These are phyloP conservation scores for Drosophila monieri DNA, from an alignment of 2,888 invertebrate species.

Conservation along the genomic window DNA sequence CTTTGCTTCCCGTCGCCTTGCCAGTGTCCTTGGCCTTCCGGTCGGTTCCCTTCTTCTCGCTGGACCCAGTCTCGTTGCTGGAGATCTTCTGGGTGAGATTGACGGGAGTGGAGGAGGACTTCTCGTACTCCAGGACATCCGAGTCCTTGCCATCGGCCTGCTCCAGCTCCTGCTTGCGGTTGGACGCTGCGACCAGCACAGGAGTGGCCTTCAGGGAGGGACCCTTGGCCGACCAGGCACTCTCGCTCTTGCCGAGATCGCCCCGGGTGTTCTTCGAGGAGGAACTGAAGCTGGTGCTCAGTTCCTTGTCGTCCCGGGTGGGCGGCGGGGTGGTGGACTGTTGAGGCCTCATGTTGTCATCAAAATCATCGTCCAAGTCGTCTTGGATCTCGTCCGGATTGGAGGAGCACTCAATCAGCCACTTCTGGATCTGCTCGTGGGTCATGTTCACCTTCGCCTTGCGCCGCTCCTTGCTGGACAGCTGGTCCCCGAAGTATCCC, in stretches of 20 bases:
- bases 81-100: slow-evolving; percentile 71
- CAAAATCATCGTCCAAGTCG: slow-evolving; percentile 83
- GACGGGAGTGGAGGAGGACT: slow-evolving; percentile 56
- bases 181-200: slow-evolving; percentile 72
- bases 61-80: slow-evolving; percentile 7
- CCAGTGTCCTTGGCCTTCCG: slow-evolving; percentile 44
- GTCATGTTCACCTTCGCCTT: slow-evolving; percentile 89
- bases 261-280: slow-evolving; percentile 82
- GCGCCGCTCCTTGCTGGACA: slow-evolving; percentile 83
- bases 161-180: slow-evolving; percentile 49
- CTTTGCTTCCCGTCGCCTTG: slow-evolving; percentile 24
- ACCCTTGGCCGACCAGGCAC: slow-evolving; percentile 83
- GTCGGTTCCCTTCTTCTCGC: slow-evolving; percentile 49
- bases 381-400: slow-evolving; percentile 84
- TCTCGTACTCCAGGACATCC: slow-evolving; percentile 62
- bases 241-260: slow-evolving; percentile 82
- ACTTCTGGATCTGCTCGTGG: slow-evolving; percentile 88
- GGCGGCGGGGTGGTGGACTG: slow-evolving; percentile 82
- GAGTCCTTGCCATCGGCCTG: slow-evolving; percentile 29
- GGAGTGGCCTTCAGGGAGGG: slow-evolving; percentile 83
- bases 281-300: slow-evolving; percentile 81
- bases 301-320: slow-evolving; percentile 82
- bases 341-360: slow-evolving; percentile 82
- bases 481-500: slow-evolving; percentile 82
- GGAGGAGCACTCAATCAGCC: slow-evolving; percentile 86